A percentile compares a stretch with the other conserved stretches of the same genome.
These are phyloP conservation scores for Felis chaus DNA, from an alignment of 2,113 vertebrate species.

Conservation along the genomic window DNA sequence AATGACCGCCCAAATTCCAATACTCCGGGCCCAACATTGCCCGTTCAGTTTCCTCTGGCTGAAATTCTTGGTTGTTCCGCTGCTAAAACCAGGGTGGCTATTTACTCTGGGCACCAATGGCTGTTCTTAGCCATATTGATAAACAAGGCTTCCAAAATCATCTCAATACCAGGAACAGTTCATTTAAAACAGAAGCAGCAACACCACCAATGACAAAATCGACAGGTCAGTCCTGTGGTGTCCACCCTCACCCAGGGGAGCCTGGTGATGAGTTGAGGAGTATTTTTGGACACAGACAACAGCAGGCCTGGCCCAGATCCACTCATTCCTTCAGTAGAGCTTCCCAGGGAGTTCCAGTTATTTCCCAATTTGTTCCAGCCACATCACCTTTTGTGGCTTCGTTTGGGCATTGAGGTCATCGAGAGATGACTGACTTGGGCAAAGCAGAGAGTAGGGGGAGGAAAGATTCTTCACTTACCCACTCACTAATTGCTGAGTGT, in stretches of 20 bases:
- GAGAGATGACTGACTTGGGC: not conserved
- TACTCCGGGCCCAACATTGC: rapidly evolving
- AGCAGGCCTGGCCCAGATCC: not conserved
- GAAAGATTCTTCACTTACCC: not conserved
- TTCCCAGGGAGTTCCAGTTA: not conserved
- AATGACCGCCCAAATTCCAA: not conserved
- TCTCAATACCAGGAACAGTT: not conserved
- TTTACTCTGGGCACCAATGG: not conserved
- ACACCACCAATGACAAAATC: not conserved
- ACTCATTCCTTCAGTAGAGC: not conserved
- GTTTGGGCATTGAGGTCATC: not conserved
- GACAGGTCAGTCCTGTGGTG: not conserved
- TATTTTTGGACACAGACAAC: not conserved
- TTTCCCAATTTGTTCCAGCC: conserved; percentile 18
- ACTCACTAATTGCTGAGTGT: not conserved
- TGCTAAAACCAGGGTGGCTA: not conserved
- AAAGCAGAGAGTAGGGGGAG: not conserved
- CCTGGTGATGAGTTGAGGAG: not conserved
- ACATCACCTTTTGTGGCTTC: not conserved
- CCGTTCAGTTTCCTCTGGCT: not conserved
- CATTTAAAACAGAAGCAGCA: not conserved
- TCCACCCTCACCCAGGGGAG: not conserved
- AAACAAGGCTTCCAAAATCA: not conserved
- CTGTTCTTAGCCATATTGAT: not conserved
- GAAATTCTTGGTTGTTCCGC: not conserved